Evolutionary conservation across 2,797 vertebrate species (phyloP).

Genomic region (Cheirogaleus major): DNA sequence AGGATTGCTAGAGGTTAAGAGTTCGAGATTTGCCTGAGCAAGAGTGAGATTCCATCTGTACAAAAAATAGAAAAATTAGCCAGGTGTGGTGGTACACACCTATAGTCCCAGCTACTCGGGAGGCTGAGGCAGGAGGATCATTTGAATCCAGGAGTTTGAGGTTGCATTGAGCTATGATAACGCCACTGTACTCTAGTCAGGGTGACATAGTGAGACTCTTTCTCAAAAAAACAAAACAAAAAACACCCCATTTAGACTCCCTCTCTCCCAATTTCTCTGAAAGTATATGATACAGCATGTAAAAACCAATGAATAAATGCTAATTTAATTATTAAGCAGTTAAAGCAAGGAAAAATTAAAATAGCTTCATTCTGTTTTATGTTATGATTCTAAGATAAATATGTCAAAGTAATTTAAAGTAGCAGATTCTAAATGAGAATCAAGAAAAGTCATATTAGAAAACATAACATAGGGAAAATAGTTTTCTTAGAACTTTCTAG

Average conservation of each 20-base stretch:
- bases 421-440: slow-evolving; percentile 21
- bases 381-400: background rate
- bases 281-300: background rate
- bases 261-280: slow-evolving; percentile 32
- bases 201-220: background rate
- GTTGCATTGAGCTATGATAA: background rate
- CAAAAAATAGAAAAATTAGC: background rate
- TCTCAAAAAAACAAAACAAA: background rate
- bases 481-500: background rate
- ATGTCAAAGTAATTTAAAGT: background rate
- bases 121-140: background rate
- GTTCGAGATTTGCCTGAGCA: background rate
- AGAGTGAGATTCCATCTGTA: background rate
- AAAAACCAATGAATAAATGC: background rate
- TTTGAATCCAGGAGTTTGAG: background rate
- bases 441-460: slow-evolving; percentile 17
- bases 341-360: slow-evolving; percentile 34
- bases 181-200: background rate
- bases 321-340: slow-evolving; percentile 30
- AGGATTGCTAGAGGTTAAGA: background rate
- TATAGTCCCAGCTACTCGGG: background rate
- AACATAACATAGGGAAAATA: background rate
- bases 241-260: background rate
- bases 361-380: slow-evolving; percentile 3
- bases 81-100: background rate